A percentile compares a stretch with the other conserved stretches of the same genome.
phyloP scores from a whole-genome alignment of 1,140 invertebrate species.

The Diabrotica virgifera region DNA sequence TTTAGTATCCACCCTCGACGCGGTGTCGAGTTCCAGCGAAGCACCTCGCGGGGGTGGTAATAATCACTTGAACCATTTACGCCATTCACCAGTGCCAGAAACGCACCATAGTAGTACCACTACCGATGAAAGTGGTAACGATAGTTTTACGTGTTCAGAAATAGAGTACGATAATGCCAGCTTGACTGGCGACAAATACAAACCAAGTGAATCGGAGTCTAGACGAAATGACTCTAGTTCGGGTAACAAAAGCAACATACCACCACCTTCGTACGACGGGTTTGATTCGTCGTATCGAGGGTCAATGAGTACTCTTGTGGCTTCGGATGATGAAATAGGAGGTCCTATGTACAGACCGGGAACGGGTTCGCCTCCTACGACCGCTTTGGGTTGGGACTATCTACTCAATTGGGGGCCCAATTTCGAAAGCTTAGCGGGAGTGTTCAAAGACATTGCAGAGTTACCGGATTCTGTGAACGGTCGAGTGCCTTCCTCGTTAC shows the following conservation, averaged over 20 bases:
- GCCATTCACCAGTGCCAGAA: slow-evolving; percentile 68
- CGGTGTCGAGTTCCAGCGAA: slow-evolving; percentile 88
- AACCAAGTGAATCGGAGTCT: slow-evolving; percentile 63
- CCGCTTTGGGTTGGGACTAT: slow-evolving; percentile 86
- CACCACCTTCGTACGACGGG: slow-evolving; percentile 80
- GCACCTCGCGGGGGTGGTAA: slow-evolving; percentile 60
- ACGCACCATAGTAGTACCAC: slow-evolving; percentile 77
- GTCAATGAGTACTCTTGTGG: slow-evolving; percentile 87
- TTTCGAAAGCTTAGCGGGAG: slow-evolving; percentile 90
- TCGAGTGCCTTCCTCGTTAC: slow-evolving; percentile 59
- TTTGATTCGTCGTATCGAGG: slow-evolving; percentile 92
- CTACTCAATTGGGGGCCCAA: slow-evolving; percentile 94
- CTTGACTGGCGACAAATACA: slow-evolving; percentile 78
- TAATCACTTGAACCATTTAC: slow-evolving; percentile 59
- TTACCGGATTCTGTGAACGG: slow-evolving; percentile 76
- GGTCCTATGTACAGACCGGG: slow-evolving; percentile 70
- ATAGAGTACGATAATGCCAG: slow-evolving; percentile 94
- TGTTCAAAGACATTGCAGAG: slow-evolving; percentile 95
- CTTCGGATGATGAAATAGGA: slow-evolving; percentile 85
- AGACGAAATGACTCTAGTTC: slow-evolving; percentile 59
- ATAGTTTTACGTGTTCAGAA: slow-evolving; percentile 97
- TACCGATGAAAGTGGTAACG: slow-evolving; percentile 92
- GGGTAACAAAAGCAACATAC: slow-evolving; percentile 56
- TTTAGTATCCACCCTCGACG: slow-evolving; percentile 87
- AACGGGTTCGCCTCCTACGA: slow-evolving; percentile 70